Evolutionary conservation across 1,140 invertebrate species (phyloP).

Genomic region (Polypedilum pembai): DNA sequence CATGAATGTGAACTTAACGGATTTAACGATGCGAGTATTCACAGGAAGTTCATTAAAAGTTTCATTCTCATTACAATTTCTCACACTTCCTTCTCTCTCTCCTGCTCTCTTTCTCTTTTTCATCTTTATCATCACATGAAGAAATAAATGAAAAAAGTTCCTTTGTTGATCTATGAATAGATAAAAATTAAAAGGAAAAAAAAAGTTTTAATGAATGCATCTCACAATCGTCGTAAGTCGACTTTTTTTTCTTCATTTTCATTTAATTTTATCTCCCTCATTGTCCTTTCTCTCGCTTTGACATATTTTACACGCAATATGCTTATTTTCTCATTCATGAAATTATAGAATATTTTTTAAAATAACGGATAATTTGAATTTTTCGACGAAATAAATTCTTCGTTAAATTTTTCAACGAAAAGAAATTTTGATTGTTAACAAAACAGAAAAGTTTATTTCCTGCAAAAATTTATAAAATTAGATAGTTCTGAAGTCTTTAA

Average conservation of each 20-base stretch:
- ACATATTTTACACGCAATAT: neutral
- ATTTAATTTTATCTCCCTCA: neutral
- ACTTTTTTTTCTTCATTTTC: neutral
- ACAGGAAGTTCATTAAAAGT: constrained; percentile 13
- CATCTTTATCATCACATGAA: neutral
- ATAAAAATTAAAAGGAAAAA: neutral
- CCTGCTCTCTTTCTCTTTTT: neutral
- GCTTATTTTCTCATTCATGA: neutral
- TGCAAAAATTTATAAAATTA: too few relatives aligned
- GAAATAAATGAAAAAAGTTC: constrained; percentile 14
- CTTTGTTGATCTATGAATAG: constrained; percentile 15
- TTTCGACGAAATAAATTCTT: too few relatives aligned
- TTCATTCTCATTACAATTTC: constrained; percentile 7
- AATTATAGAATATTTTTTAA: too few relatives aligned
- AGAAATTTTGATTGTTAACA: too few relatives aligned
- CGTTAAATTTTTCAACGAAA: too few relatives aligned
- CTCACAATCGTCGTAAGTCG: neutral
- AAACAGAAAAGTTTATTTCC: too few relatives aligned
- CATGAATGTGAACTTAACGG: constrained; percentile 16
- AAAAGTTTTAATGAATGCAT: constrained; percentile 19
- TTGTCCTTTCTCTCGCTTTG: neutral
- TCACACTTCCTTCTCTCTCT: neutral
- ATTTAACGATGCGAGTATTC: constrained; percentile 17
- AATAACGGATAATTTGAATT: too few relatives aligned
- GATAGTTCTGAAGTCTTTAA: too few relatives aligned